Evolutionary conservation across 2,888 invertebrate genomes (phyloP).

Genomic region (Homarus gammarus): DNA sequence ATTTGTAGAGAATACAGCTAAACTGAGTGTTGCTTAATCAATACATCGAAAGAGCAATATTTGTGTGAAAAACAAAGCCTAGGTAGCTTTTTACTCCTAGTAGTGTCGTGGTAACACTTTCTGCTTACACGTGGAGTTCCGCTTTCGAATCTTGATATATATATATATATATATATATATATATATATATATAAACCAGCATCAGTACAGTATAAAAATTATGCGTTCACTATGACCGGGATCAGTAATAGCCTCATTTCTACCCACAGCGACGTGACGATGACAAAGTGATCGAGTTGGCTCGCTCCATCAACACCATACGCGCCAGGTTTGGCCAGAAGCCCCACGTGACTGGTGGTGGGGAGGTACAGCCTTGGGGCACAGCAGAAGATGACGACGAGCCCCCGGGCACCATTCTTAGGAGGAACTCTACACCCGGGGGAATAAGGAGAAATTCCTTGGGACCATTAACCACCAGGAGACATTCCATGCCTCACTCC

Average conservation of each 20-base stretch:
- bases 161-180: no score
- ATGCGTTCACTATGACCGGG: no score
- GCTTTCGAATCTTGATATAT: no score
- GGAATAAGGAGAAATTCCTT: background rate
- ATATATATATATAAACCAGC: no score
- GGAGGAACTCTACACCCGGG: conserved; percentile 45
- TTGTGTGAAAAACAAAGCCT: no score
- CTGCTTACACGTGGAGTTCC: no score
- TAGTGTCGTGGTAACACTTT: no score
- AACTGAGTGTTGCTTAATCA: no score
- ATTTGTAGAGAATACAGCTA: no score
- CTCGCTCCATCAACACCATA: conserved; percentile 72
- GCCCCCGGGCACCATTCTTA: conserved; percentile 7
- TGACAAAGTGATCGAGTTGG: conserved; percentile 70
- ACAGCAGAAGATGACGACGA: background rate
- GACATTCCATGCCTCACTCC: conserved; percentile 33
- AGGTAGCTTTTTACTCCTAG: no score
- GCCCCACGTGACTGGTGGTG: conserved; percentile 42
- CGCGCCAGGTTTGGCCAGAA: conserved; percentile 58
- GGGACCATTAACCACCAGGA: background rate
- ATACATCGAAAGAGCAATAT: no score
- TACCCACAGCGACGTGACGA: conserved; percentile 72
- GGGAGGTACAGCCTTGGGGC: conserved; percentile 61
- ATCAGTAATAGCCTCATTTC: background rate
- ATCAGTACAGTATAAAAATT: no score